These are phyloP conservation scores for Helicoverpa zea DNA, from an alignment of 1,140 invertebrate species.

Conservation along the genomic window DNA sequence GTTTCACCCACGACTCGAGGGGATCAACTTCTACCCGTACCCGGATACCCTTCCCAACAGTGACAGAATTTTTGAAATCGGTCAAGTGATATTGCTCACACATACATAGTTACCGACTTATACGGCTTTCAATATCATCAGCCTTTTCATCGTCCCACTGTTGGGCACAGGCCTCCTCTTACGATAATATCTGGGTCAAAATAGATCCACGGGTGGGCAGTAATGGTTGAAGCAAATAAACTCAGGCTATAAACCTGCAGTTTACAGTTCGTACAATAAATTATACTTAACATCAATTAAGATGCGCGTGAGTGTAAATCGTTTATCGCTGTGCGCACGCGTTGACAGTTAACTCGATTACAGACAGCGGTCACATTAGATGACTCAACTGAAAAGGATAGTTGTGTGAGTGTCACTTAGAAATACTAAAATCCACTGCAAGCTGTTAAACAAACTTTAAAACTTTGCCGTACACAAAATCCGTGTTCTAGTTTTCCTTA, in stretches of 20 bases:
- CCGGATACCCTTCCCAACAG: no score
- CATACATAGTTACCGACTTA: background rate
- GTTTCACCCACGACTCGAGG: no score
- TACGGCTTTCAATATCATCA: no score
- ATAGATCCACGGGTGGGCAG: background rate
- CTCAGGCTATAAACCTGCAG: no score
- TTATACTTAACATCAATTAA: constrained; percentile 21
- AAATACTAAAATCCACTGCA: background rate
- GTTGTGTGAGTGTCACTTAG: background rate
- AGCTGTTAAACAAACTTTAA: no score
- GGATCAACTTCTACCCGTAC: no score
- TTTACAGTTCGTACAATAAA: constrained; percentile 3
- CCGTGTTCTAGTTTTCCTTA: no score
- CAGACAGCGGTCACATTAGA: background rate
- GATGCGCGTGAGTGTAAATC: constrained; percentile 29
- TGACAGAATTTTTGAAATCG: no score
- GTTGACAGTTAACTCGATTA: constrained; percentile 21
- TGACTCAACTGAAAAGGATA: constrained; percentile 1
- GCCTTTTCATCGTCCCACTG: no score
- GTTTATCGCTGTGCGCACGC: constrained; percentile 18
- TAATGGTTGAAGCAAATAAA: background rate
- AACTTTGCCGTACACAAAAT: no score
- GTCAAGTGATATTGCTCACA: background rate
- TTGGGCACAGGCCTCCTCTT: background rate
- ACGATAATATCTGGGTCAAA: background rate